A percentile compares a stretch with the other conserved stretches of the same genome.
These are phyloP conservation scores for Clusia tigrina DNA, from an alignment of 2,888 invertebrate species.

Conservation along the genomic window DNA sequence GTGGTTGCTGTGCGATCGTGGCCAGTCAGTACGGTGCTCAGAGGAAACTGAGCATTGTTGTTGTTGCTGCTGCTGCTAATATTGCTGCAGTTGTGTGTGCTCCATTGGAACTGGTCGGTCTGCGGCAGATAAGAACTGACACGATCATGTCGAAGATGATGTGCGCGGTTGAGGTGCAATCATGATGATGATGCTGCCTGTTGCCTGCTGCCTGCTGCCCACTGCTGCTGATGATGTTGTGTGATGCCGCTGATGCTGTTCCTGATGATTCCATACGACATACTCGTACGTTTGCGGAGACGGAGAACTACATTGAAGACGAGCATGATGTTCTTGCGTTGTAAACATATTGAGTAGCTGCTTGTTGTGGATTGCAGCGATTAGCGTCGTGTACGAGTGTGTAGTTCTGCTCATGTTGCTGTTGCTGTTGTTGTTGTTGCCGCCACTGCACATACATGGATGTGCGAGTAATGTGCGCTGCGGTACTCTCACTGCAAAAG, in stretches of 20 bases:
- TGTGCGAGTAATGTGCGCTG: too few relatives aligned
- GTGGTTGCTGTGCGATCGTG: constrained; percentile 5
- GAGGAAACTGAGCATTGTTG: too few relatives aligned
- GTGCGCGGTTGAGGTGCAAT: neutral
- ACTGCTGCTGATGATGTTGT: constrained; percentile 16
- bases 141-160: constrained; percentile 29
- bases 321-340: constrained; percentile 29
- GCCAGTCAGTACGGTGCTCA: neutral
- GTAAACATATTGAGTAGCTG: constrained; percentile 29
- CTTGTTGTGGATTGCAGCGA: constrained; percentile 25
- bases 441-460: constrained; percentile 11
- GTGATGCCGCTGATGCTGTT: neutral
- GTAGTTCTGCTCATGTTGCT: neutral
- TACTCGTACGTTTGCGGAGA: constrained; percentile 17
- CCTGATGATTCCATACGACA: constrained; percentile 3
- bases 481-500: too few relatives aligned
- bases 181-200: neutral
- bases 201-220: constrained; percentile 6
- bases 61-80: neutral
- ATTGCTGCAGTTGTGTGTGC: neutral
- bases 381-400: constrained; percentile 22
- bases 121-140: constrained; percentile 26
- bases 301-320: constrained; percentile 24
- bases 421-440: constrained; percentile 12
- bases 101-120: neutral